Evolutionary conservation across 2,113 vertebrate genomes (phyloP).

Genomic region (Calonectris borealis): DNA sequence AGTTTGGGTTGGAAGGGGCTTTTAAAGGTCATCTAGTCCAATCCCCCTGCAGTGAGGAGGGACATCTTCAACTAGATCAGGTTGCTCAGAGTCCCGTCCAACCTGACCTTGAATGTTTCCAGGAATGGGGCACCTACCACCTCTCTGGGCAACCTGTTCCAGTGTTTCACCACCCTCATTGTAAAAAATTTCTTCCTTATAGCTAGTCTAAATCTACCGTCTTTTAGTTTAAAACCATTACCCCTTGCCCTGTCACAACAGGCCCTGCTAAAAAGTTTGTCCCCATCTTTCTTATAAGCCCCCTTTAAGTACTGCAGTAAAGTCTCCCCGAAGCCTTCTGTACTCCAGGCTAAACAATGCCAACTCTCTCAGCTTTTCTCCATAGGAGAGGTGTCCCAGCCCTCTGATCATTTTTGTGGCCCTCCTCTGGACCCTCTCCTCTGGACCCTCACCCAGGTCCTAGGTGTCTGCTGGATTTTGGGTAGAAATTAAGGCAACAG

Average conservation of each 20-base stretch:
- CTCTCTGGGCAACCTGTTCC: background rate
- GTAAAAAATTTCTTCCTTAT: background rate
- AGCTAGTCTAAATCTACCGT: background rate
- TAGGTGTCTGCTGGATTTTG: background rate
- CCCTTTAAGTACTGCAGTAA: background rate
- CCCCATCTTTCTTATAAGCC: background rate
- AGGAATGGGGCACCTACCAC: background rate
- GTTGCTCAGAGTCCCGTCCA: background rate
- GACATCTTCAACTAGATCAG: background rate
- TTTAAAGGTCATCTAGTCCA: background rate
- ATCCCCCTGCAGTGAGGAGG: rapidly evolving
- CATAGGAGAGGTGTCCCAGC: background rate
- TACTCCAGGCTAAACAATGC: background rate
- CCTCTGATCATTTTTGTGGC: background rate
- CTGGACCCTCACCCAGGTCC: background rate
- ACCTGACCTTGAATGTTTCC: background rate
- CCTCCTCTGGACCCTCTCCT: background rate
- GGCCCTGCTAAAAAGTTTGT: background rate
- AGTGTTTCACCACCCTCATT: background rate
- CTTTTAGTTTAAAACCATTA: background rate
- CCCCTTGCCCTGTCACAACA: background rate
- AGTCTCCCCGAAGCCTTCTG: rapidly evolving
- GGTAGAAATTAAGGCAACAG: background rate
- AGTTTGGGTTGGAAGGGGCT: background rate
- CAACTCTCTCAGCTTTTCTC: background rate